Evolutionary conservation across 2,113 vertebrate genomes (phyloP), one percentile per base, ranked within the genome.

Genomic region (Diadophis punctatus): DNA sequence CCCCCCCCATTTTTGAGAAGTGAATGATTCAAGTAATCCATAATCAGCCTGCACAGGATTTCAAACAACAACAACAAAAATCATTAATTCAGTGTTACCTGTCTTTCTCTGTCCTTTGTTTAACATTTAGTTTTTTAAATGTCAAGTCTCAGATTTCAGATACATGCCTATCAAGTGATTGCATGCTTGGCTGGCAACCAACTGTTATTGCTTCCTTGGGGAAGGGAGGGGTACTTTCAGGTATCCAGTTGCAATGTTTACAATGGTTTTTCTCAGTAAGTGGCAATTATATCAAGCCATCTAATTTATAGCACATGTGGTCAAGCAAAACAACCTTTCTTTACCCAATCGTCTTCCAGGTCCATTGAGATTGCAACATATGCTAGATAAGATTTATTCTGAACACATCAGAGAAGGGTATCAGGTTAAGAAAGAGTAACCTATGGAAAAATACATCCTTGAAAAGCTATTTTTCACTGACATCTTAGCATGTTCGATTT

Each of bases 11-110:
- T 56, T 27, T 58, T 51, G 90, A 91, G 46, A 91, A 91, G 43
- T 30, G 85, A 85, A 86, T 93, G 52, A 91, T 91, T 91, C 90
- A 88, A 52, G 43, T 63, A 27, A 89, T 58, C 53, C 86, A 22
- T 56, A 85, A 89, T 93, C 84, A 93, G 46, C 63, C 51, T 91
- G 23, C n/a, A 86, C 27, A 53, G 87, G 49, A n/a, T 91, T 89
- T 86, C 51, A 89, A 60, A 10, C 68, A 89, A 89, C 30, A 14
- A 51, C 49, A 53, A 53, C 52, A n/a, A 68, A 56, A 51, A 60
- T 46, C 30, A 53, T 34, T 34, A 43, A 80, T 49, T 88, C 56
- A 68, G 23, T 87, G 46, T 93, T 86, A 68, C 39, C 43, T 51
- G 4, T 58, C 9, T 91, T 18, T 2, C 55, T 90, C n/a, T 55